Percentiles rank a stretch among this genome's conserved stretches.
These are phyloP conservation scores for Fregetta grallaria DNA, from an alignment of 2,113 vertebrate genomes.

Conservation along the genomic window DNA sequence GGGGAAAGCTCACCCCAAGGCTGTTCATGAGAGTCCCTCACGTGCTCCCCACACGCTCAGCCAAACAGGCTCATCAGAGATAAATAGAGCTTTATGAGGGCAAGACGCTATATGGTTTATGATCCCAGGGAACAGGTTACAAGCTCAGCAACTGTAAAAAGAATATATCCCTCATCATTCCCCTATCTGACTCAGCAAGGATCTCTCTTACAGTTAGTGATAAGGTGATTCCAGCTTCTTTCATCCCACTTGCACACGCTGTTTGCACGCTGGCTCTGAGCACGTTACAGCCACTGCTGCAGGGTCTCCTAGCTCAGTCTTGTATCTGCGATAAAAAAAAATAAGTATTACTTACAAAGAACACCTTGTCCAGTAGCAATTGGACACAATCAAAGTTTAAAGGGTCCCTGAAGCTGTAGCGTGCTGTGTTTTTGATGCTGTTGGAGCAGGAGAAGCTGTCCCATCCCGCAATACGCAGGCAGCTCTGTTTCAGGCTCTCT, in stretches of 20 bases:
- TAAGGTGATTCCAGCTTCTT: background rate
- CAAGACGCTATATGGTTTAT: background rate
- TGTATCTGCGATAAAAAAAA: accelerated
- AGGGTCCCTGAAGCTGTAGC: background rate
- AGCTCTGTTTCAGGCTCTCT: background rate
- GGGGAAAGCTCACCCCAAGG: background rate
- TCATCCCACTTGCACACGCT: background rate
- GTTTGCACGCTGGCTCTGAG: background rate
- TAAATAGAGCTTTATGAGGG: background rate
- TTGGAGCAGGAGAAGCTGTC: background rate
- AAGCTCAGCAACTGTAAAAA: background rate
- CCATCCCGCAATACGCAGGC: background rate
- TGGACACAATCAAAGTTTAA: background rate
- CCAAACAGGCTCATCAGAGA: background rate
- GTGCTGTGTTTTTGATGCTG: background rate
- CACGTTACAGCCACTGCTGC: background rate
- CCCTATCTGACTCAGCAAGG: background rate
- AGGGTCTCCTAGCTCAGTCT: background rate
- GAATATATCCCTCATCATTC: background rate
- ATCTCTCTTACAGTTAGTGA: background rate
- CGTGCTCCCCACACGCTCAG: background rate
- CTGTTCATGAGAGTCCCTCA: background rate
- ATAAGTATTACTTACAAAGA: background rate
- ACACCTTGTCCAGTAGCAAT: background rate
- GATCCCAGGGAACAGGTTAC: background rate